Percentiles rank a stretch among this genome's conserved stretches.
Conservation (phyloP, 2,797 vertebrate genomes). For the Oophaga sylvatica region DNA sequence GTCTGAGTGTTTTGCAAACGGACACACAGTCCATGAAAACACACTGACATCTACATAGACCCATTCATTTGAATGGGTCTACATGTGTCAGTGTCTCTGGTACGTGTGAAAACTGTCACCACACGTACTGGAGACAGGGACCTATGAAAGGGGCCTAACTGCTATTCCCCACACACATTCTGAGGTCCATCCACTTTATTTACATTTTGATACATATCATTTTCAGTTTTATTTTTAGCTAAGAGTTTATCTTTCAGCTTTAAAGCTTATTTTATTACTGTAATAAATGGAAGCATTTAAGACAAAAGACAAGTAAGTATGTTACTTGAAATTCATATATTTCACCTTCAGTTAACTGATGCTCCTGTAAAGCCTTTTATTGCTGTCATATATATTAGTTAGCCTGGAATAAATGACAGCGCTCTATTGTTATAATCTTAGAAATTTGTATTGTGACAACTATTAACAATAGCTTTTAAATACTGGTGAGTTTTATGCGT, state of each 20-base stretch:
- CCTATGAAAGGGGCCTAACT: neutral
- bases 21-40: no score
- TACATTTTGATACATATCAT: neutral
- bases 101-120: no score
- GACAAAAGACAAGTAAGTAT: neutral
- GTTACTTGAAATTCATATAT: conserved; percentile 12
- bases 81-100: no score
- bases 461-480: conserved; percentile 38
- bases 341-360: neutral
- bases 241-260: neutral
- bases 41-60: no score
- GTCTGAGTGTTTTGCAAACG: no score
- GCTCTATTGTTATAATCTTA: conserved; percentile 9
- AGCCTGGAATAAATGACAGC: conserved; percentile 20
- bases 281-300: conserved; percentile 10
- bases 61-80: no score
- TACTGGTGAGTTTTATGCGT: conserved; percentile 1
- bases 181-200: neutral
- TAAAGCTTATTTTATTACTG: neutral
- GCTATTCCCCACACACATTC: neutral
- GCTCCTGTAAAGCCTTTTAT: neutral
- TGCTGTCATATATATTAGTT: conserved; percentile 18
- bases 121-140: no score
- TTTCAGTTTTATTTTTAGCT: conserved; percentile 5
- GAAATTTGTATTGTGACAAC: conserved; percentile 30